A percentile compares a stretch with the other conserved stretches of the same genome.
Conservation (phyloP, 2,888 invertebrate species). For the Apodemia mormo region DNA sequence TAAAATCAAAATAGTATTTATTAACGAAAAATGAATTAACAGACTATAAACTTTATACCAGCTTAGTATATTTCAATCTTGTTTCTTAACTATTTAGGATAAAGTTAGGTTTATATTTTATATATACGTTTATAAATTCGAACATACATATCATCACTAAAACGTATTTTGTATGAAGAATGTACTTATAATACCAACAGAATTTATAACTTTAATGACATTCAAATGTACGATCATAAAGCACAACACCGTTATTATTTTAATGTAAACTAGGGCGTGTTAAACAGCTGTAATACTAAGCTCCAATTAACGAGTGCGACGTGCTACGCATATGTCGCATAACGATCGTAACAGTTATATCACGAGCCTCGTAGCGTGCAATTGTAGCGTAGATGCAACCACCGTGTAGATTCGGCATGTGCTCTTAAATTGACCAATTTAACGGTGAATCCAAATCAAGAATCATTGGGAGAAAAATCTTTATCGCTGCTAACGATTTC, state of each 20-base stretch:
- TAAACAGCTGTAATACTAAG: constrained; percentile 45
- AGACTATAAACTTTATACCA: too few relatives aligned
- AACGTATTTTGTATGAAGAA: too few relatives aligned
- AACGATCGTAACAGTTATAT: constrained; percentile 62
- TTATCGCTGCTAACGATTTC: constrained; percentile 32
- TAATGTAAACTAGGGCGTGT: constrained; percentile 45
- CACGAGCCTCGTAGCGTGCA: constrained; percentile 51
- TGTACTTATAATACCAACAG: too few relatives aligned
- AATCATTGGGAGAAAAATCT: constrained; percentile 30
- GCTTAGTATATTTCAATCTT: too few relatives aligned
- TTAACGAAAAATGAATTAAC: too few relatives aligned
- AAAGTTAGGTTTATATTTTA: too few relatives aligned
- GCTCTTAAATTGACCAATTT: constrained; percentile 75
- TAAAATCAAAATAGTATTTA: too few relatives aligned
- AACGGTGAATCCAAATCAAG: constrained; percentile 59
- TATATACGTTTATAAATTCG: too few relatives aligned
- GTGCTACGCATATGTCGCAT: constrained; percentile 44
- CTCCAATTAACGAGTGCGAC: constrained; percentile 53
- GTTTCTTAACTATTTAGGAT: too few relatives aligned
- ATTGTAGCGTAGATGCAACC: constrained; percentile 54
- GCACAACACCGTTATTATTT: constrained; percentile 42
- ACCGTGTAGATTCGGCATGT: constrained; percentile 53
- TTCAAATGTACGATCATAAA: constrained; percentile 22
- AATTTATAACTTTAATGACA: too few relatives aligned
- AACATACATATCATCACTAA: too few relatives aligned